Evolutionary conservation across 2,797 vertebrate species (phyloP).

Genomic region (Lacerta viridis): DNA sequence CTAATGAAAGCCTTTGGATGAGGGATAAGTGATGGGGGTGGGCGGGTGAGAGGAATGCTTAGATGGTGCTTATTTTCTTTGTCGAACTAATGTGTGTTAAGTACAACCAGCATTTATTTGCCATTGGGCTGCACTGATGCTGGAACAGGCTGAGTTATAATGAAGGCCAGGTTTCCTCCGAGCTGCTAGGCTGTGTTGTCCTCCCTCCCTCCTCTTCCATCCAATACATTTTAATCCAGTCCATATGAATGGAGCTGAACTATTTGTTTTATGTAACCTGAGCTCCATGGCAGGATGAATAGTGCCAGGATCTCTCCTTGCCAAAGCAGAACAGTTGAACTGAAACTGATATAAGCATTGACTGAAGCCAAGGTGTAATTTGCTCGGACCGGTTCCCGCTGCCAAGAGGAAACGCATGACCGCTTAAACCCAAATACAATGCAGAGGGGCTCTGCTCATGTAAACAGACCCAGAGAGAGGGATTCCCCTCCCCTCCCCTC

Average conservation of each 20-base stretch:
- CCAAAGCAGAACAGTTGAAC: constrained; percentile 77
- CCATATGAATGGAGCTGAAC: constrained; percentile 77
- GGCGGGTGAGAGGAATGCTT: constrained; percentile 21
- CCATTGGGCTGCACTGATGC: constrained; percentile 65
- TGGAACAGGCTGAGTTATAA: constrained; percentile 75
- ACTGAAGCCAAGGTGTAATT: constrained; percentile 76
- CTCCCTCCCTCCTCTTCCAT: constrained; percentile 50
- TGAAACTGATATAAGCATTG: constrained; percentile 79
- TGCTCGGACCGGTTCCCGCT: constrained; percentile 76
- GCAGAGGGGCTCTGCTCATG: constrained; percentile 70
- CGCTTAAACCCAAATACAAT: constrained; percentile 76
- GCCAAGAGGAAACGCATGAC: constrained; percentile 69
- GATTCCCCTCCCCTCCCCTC: constrained; percentile 62
- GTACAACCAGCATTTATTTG: constrained; percentile 69
- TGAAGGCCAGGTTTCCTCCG: constrained; percentile 69
- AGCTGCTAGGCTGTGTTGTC: constrained; percentile 41
- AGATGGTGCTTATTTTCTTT: constrained; percentile 46
- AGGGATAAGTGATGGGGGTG: background rate
- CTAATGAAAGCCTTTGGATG: constrained; percentile 67
- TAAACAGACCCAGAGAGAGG: constrained; percentile 68
- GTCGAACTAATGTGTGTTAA: constrained; percentile 62
- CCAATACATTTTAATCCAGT: constrained; percentile 75
- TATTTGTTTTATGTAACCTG: constrained; percentile 81
- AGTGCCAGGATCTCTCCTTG: constrained; percentile 63
- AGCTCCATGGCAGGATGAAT: constrained; percentile 76